phyloP scores from a whole-genome alignment of 2,797 vertebrate genomes.

The Malurus splendens region DNA sequence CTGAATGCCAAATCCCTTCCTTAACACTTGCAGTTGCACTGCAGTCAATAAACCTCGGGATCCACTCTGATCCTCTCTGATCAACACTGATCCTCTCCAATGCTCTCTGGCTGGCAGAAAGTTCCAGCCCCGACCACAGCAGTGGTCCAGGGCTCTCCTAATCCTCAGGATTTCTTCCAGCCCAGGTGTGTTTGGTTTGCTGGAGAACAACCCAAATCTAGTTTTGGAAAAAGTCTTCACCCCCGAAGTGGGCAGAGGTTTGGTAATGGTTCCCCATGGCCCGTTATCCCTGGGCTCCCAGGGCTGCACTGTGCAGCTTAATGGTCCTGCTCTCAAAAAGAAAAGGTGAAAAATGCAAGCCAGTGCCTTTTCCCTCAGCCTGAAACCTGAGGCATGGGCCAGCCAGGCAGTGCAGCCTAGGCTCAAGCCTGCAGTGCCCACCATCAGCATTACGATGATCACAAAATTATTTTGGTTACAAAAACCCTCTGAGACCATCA shows the following conservation, averaged over 20 bases:
- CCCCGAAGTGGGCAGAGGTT: not conserved
- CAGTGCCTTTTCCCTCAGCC: not conserved
- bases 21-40: not conserved
- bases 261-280: not conserved
- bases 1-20: not conserved
- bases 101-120: not conserved
- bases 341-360: not conserved
- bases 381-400: not conserved
- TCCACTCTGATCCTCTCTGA: not conserved
- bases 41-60: not conserved
- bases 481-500: not conserved
- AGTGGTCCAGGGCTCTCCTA: not conserved
- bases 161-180: not conserved
- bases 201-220: not conserved
- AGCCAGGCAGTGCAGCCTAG: accelerated
- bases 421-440: not conserved
- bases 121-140: not conserved
- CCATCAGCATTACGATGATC: not conserved
- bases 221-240: not conserved
- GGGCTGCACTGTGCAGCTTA: not conserved
- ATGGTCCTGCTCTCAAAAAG: not conserved
- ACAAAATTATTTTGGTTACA: not conserved
- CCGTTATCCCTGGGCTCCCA: accelerated
- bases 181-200: not conserved
- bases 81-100: accelerated